These are phyloP conservation scores for Lutjanus campechanus DNA, from an alignment of 2,797 vertebrate species.

Conservation along the genomic window DNA sequence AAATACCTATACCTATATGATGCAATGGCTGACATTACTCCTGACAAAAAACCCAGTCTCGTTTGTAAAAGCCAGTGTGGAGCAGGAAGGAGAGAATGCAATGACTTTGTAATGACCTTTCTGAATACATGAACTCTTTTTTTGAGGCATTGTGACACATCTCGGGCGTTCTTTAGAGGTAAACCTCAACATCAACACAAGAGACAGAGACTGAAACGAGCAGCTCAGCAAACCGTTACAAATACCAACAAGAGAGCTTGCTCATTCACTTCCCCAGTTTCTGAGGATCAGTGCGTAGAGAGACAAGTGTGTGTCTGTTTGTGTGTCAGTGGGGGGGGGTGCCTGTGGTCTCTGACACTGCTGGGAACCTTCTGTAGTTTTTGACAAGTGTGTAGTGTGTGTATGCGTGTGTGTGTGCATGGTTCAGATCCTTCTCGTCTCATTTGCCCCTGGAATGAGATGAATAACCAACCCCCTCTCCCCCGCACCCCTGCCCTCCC, in stretches of 20 bases:
- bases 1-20: not conserved
- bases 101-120: constrained; percentile 61
- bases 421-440: constrained; percentile 70
- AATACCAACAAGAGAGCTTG: constrained; percentile 25
- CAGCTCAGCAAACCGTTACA: constrained; percentile 34
- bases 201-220: constrained; percentile 18
- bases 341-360: constrained; percentile 51
- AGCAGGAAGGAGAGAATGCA: constrained; percentile 12
- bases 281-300: constrained; percentile 32
- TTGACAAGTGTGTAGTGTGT: constrained; percentile 51
- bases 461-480: constrained; percentile 50
- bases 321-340: constrained; percentile 27
- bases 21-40: constrained; percentile 21
- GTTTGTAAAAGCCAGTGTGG: constrained; percentile 22
- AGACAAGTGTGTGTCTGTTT: constrained; percentile 37
- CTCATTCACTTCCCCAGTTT: constrained; percentile 39
- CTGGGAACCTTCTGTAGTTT: constrained; percentile 61
- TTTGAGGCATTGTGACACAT: constrained; percentile 26
- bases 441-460: constrained; percentile 73
- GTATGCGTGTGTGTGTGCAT: constrained; percentile 24
- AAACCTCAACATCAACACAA: constrained; percentile 42
- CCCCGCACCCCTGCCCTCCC: constrained; percentile 26
- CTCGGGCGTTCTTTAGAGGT: constrained; percentile 20
- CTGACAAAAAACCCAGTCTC: constrained; percentile 16
- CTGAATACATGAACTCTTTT: constrained; percentile 17